These are phyloP conservation scores for Apamea crenata DNA, from an alignment of 2,888 invertebrate genomes.

Conservation along the genomic window DNA sequence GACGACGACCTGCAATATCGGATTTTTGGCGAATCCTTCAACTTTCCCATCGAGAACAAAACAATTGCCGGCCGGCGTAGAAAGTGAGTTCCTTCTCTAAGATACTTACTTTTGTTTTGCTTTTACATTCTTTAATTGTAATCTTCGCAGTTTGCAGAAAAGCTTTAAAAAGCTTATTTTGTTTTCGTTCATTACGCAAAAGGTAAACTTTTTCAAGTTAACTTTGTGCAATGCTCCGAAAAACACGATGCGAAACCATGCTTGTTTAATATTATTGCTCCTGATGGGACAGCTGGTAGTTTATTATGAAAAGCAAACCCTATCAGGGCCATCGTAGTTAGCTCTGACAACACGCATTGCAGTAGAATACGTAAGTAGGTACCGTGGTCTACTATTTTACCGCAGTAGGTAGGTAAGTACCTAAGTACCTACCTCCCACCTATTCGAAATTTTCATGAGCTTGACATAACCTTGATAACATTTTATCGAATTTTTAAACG, in stretches of 20 bases:
- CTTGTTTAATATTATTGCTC: background rate
- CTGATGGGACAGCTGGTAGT: background rate
- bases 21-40: slow-evolving; percentile 89
- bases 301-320: background rate
- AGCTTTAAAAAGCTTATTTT: background rate
- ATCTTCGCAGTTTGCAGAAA: background rate
- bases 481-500: background rate
- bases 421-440: no score
- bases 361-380: background rate
- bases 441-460: background rate
- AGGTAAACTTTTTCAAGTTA: background rate
- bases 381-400: slow-evolving; percentile 3
- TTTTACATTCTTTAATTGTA: background rate
- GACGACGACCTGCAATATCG: slow-evolving; percentile 89
- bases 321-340: background rate
- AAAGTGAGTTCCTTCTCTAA: slow-evolving; percentile 82
- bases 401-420: background rate
- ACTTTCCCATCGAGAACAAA: slow-evolving; percentile 79
- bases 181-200: background rate
- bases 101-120: slow-evolving; percentile 24
- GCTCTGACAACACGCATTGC: slow-evolving; percentile 1
- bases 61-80: slow-evolving; percentile 77
- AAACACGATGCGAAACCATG: background rate
- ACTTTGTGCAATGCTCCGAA: background rate
- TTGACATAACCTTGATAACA: background rate